A percentile compares a stretch with the other conserved stretches of the same genome.
These are phyloP conservation scores for Agrochola litura DNA, from an alignment of 2,888 invertebrate genomes.

Conservation along the genomic window DNA sequence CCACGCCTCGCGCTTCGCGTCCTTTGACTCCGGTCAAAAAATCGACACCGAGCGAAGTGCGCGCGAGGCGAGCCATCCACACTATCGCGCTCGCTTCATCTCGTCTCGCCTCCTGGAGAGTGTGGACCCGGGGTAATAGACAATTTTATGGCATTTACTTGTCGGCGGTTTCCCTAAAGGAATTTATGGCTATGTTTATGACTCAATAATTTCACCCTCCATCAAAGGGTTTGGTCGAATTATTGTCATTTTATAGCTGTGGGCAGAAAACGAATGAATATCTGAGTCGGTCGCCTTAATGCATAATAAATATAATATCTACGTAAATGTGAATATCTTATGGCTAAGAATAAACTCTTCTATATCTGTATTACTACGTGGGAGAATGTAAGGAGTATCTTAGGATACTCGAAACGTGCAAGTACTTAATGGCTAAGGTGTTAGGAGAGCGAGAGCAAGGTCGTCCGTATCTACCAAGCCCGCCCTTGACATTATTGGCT, in stretches of 20 bases:
- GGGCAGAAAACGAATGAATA: constrained; percentile 21
- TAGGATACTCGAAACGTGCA: neutral
- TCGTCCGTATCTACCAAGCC: neutral
- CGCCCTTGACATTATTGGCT: neutral
- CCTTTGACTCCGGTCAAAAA: no score
- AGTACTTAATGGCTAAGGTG: neutral
- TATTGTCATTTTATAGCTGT: constrained; percentile 39
- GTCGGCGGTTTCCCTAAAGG: constrained; percentile 13
- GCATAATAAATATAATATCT: constrained; percentile 6
- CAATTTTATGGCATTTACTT: constrained; percentile 39
- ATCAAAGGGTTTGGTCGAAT: constrained; percentile 39
- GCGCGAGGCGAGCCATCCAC: no score
- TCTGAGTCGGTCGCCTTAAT: neutral
- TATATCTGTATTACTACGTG: neutral
- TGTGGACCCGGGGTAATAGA: neutral
- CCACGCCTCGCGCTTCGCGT: no score
- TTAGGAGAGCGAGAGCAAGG: neutral
- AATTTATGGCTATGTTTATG: constrained; percentile 49
- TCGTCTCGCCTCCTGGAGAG: no score
- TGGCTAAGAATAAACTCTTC: neutral
- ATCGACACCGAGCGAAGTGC: no score
- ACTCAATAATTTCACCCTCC: constrained; percentile 35
- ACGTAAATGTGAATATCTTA: neutral
- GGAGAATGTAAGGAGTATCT: neutral
- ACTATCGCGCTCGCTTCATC: no score